Evolutionary conservation across 2,113 vertebrate species (phyloP), one percentile per base, ranked within the genome.

Genomic region (Hymenochirus boettgeri): DNA sequence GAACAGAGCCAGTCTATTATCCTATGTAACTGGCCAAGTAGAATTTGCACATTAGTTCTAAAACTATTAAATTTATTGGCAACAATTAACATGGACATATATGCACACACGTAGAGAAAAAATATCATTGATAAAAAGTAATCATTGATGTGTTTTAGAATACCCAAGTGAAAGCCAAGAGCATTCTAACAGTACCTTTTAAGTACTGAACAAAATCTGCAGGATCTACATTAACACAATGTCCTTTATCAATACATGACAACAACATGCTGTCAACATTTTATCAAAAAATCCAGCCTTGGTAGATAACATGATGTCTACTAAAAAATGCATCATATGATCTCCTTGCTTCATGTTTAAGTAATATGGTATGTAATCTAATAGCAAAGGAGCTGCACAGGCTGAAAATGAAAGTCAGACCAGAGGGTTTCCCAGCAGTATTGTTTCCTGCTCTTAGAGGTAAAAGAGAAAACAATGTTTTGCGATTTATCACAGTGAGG

Each of bases 311-410:
- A 69, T 53, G 35, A 59, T 60, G 52, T 53, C 18, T 52, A 23
- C 24, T 25, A 55, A 25, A 53, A 62, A 48, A 62, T 29, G 52
- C 15, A 51, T 31, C 48, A 69, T 69, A 46, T 69, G 48, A 69
- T 69, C 56, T 37, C 48, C 24, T 4, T 74, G 76, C 77, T 76
- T 83, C 76, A 76, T 78, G 80, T 80, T 82, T 87, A 83, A 89
- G 72, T 77, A 75, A 90, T 86, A 89, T 86, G 77, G 74, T 26
- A 70, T 86, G 88, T 80, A 88, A 90, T 5, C 3, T 69, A 84
- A 90, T 75, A 73, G 29, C 12, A 71, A 71, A 63, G 42, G 61
- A 52, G 53, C 70, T 62, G 65, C 66, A 75, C 61, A 61, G 65
- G 35, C 45, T 37, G 77, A 83, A 75, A 83, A 81, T 47, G 39